Conservation (phyloP, 2,797 vertebrate genomes). For the Eupleurogrammus muticus region DNA sequence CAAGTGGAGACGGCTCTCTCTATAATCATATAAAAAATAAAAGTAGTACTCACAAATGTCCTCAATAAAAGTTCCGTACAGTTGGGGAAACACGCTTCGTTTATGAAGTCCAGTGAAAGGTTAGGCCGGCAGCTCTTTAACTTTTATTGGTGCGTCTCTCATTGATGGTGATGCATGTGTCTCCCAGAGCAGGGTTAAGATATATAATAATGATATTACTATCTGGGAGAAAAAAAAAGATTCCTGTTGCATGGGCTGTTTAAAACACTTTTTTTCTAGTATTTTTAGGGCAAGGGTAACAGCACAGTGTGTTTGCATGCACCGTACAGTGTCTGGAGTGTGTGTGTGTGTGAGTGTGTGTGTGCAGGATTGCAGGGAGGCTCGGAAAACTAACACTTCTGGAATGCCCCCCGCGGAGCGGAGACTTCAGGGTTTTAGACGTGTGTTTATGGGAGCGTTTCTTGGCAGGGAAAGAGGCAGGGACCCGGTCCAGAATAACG, state of each 20-base stretch:
- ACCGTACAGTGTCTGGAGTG: conserved; percentile 22
- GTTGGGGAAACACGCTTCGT: conserved; percentile 21
- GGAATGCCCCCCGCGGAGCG: conserved; percentile 79
- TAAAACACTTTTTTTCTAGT: conserved; percentile 22
- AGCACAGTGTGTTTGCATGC: conserved; percentile 31
- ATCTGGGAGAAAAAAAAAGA: neutral
- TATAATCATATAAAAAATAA: conserved; percentile 26
- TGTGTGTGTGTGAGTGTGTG: conserved; percentile 34
- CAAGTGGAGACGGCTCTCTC: conserved; percentile 32
- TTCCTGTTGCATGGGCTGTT: conserved; percentile 4
- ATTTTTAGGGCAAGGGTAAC: conserved; percentile 49
- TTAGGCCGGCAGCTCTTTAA: conserved; percentile 41
- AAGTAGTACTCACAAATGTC: conserved; percentile 44
- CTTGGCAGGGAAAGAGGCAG: conserved; percentile 79
- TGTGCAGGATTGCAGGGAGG: conserved; percentile 4
- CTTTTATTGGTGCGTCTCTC: neutral
- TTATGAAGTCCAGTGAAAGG: conserved; percentile 31
- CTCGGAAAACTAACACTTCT: conserved; percentile 71
- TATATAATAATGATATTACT: neutral
- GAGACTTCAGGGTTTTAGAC: conserved; percentile 73
- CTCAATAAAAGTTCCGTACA: conserved; percentile 20
- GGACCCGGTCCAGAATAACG: conserved; percentile 77
- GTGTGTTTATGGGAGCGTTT: conserved; percentile 80
- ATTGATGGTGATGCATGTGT: neutral
- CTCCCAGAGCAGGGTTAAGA: neutral